Conservation (phyloP, 2,888 invertebrate genomes). For the Plebejus melissa region DNA sequence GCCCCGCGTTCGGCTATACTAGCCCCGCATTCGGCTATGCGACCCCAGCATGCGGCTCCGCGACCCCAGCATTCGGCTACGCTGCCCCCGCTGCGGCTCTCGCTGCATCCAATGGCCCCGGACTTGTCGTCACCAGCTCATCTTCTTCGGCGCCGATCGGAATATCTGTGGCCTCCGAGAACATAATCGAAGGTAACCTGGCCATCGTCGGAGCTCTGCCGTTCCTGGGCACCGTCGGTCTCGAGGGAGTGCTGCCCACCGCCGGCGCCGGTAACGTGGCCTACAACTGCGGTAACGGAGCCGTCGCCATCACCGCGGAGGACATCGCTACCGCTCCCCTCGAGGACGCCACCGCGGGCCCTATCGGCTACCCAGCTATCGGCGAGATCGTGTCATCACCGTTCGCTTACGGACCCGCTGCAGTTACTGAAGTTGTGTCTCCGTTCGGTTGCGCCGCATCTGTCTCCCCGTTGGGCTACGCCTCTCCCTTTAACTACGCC, state of each 20-base stretch:
- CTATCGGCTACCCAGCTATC: slow-evolving; percentile 7
- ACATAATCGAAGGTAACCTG: slow-evolving; percentile 41
- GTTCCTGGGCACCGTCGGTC: slow-evolving; percentile 40
- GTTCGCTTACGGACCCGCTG: slow-evolving; percentile 31
- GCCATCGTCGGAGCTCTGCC: slow-evolving; percentile 39
- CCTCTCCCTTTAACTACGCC: not conserved
- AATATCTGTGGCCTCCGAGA: slow-evolving; percentile 40
- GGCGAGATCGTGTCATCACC: slow-evolving; percentile 33
- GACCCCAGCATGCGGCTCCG: not conserved
- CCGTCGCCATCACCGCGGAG: slow-evolving; percentile 28
- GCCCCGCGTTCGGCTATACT: not conserved
- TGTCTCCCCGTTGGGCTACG: not conserved
- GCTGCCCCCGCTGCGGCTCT: slow-evolving; percentile 4
- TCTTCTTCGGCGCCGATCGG: slow-evolving; percentile 39
- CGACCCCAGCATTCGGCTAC: not conserved
- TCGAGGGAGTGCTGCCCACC: slow-evolving; percentile 39
- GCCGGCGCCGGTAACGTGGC: slow-evolving; percentile 39
- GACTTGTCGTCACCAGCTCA: slow-evolving; percentile 40
- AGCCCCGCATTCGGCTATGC: not conserved
- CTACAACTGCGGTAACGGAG: slow-evolving; percentile 37
- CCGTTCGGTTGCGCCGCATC: not conserved
- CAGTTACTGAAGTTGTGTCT: not conserved
- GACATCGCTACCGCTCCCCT: slow-evolving; percentile 20
- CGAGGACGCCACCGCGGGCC: not conserved
- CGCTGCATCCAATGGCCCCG: slow-evolving; percentile 32